A percentile compares a stretch with the other conserved stretches of the same genome.
Conservation (phyloP, 2,113 vertebrate species). For the Nesogale talazaci region DNA sequence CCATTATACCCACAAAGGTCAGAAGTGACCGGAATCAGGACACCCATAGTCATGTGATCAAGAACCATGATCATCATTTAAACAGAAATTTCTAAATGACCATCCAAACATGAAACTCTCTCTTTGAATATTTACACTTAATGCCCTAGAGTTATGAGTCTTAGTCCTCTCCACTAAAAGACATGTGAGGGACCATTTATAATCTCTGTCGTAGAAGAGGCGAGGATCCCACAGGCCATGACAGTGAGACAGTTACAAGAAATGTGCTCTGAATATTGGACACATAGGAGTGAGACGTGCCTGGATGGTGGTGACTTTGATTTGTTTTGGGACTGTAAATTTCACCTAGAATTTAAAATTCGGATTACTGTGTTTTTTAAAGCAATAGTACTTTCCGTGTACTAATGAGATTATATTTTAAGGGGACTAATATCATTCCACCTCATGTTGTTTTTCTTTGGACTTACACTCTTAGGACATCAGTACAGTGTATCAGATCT, state of each 20-base stretch:
- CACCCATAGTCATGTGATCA: background rate
- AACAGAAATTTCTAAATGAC: background rate
- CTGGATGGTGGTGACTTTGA: background rate
- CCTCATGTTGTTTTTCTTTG: conserved; percentile 58
- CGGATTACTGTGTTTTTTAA: background rate
- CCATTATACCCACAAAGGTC: too few relatives aligned
- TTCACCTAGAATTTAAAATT: background rate
- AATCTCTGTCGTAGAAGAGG: background rate
- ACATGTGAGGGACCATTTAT: background rate
- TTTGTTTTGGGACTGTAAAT: background rate
- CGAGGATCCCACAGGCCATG: conserved; percentile 10
- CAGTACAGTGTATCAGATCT: conserved; percentile 98
- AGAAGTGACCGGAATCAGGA: background rate
- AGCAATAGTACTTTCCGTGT: background rate
- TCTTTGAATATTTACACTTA: background rate
- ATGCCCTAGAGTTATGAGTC: background rate
- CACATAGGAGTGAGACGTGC: too few relatives aligned
- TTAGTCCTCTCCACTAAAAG: conserved; percentile 15
- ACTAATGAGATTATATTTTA: background rate
- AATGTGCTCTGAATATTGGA: background rate
- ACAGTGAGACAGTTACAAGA: background rate
- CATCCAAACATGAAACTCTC: background rate
- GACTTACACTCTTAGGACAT: conserved; percentile 90
- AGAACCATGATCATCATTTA: background rate
- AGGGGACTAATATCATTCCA: background rate